Evolutionary conservation across 2,113 vertebrate genomes (phyloP).

Genomic region (Cinclus mexicanus): DNA sequence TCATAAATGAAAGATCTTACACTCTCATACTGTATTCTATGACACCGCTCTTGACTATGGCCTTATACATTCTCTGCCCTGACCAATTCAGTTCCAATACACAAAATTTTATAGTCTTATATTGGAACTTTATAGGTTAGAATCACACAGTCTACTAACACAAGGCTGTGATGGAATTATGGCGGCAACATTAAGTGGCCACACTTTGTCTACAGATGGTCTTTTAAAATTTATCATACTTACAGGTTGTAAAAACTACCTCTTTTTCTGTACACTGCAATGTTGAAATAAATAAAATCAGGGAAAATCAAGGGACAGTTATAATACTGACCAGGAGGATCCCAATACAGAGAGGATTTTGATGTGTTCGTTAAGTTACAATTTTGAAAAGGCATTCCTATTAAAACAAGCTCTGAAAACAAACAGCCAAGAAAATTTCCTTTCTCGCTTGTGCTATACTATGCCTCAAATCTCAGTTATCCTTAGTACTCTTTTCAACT

Average conservation of each 20-base stretch:
- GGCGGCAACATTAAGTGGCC: not conserved
- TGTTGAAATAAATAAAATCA: not conserved
- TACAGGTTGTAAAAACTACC: not conserved
- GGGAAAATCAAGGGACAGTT: not conserved
- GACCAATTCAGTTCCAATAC: not conserved
- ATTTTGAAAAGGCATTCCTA: not conserved
- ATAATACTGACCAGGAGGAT: not conserved
- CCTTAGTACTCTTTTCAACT: not conserved
- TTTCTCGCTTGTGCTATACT: not conserved
- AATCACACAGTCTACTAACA: not conserved
- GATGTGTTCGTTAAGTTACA: not conserved
- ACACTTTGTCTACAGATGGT: not conserved
- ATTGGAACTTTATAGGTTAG: not conserved
- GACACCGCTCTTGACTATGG: not conserved
- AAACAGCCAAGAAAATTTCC: not conserved
- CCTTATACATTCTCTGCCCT: not conserved
- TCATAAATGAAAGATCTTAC: not conserved
- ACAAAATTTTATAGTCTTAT: not conserved
- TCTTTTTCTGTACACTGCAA: not conserved
- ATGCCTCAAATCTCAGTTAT: not conserved
- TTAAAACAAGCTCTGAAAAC: not conserved
- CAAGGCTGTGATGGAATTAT: not conserved
- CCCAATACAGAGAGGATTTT: not conserved
- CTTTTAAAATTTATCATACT: not conserved
- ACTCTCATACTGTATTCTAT: not conserved